A percentile compares a stretch with the other conserved stretches of the same genome.
phyloP scores from a whole-genome alignment of 2,113 vertebrate genomes.

The Tringa solitaria region DNA sequence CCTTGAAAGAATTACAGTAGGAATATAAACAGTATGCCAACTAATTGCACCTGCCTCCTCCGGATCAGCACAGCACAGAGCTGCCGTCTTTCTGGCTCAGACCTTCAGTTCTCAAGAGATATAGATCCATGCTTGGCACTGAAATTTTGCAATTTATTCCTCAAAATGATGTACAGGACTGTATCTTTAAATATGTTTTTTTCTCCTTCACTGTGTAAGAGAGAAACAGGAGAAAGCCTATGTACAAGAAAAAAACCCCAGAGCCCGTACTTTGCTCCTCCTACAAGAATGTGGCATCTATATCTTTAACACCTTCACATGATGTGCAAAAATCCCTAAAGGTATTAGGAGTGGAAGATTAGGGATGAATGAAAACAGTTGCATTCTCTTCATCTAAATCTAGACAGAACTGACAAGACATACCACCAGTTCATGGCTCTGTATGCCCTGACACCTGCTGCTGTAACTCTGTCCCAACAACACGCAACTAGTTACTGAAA shows the following conservation, averaged over 20 bases:
- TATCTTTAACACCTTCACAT: background rate
- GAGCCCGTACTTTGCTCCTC: background rate
- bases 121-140: background rate
- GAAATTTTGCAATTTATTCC: background rate
- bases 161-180: background rate
- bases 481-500: background rate
- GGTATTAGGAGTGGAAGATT: background rate
- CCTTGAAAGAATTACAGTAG: background rate
- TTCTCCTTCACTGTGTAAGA: background rate
- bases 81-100: accelerated
- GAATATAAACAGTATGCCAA: background rate
- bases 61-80: background rate
- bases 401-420: background rate
- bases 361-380: background rate
- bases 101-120: background rate
- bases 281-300: background rate
- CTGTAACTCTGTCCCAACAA: background rate
- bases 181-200: background rate
- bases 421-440: background rate
- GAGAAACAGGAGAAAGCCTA: background rate
- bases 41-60: background rate
- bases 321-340: background rate
- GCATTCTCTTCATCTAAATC: background rate
- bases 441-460: background rate
- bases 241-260: background rate